These are phyloP conservation scores for Sebastes flavidus DNA, from an alignment of 2,797 vertebrate genomes.

Conservation along the genomic window DNA sequence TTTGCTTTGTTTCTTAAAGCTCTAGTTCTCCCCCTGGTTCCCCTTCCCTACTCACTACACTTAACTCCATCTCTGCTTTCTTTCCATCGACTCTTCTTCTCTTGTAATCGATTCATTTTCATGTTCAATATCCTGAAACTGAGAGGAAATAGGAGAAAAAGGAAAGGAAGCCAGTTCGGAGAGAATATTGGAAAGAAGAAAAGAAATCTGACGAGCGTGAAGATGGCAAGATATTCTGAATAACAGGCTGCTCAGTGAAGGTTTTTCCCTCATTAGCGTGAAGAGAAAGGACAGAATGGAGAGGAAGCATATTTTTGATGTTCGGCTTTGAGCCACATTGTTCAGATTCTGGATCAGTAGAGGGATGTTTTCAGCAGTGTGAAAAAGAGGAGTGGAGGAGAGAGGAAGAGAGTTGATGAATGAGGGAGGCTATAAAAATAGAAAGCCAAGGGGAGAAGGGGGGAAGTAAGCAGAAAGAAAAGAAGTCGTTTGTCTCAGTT, in stretches of 20 bases:
- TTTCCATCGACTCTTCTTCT: not conserved
- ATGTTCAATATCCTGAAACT: slow-evolving; percentile 36
- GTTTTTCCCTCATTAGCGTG: slow-evolving; percentile 56
- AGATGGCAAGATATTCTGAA: slow-evolving; percentile 40
- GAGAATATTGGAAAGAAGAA: slow-evolving; percentile 12
- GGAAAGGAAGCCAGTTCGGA: slow-evolving; percentile 29
- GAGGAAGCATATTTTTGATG: slow-evolving; percentile 55
- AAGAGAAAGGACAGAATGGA: slow-evolving; percentile 50
- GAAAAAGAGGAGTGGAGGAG: slow-evolving; percentile 7
- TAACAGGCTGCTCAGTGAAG: slow-evolving; percentile 29
- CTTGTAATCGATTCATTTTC: slow-evolving; percentile 31
- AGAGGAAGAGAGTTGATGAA: slow-evolving; percentile 59
- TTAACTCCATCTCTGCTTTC: not conserved
- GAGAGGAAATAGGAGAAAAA: slow-evolving; percentile 19
- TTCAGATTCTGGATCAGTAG: slow-evolving; percentile 45
- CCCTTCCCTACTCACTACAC: not conserved
- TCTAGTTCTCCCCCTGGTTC: not conserved
- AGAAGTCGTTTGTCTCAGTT: slow-evolving; percentile 57
- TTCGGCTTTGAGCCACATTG: slow-evolving; percentile 51
- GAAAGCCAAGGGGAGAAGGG: slow-evolving; percentile 44
- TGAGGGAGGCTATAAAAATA: slow-evolving; percentile 60
- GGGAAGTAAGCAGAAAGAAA: slow-evolving; percentile 50
- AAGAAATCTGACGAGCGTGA: slow-evolving; percentile 22
- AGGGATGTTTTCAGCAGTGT: slow-evolving; percentile 41
- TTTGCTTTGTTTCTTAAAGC: not conserved